Evolutionary conservation across 92 coral and sea anemone species (phyloP).

Genomic region (Blastomussa wellsi): DNA sequence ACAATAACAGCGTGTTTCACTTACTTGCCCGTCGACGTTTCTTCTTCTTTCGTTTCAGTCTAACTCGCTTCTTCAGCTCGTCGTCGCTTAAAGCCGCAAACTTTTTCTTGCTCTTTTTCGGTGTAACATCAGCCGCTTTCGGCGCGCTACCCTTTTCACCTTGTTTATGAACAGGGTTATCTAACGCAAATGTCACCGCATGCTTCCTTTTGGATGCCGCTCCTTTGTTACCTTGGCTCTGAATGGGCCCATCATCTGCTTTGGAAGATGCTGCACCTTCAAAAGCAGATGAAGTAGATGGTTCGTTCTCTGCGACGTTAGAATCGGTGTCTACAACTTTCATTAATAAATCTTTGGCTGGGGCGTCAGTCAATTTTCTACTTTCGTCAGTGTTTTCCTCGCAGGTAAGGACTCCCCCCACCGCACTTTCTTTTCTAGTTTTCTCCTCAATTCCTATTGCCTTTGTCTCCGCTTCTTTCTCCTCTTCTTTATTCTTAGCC

Average conservation of each 20-base stretch:
- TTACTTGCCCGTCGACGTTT: slow-evolving; percentile 75
- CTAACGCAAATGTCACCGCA: slow-evolving; percentile 2
- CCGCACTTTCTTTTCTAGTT: not conserved
- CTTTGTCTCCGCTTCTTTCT: not conserved
- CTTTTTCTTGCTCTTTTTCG: slow-evolving; percentile 36
- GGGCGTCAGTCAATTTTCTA: not conserved
- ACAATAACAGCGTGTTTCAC: not conserved
- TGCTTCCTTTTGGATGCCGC: not conserved
- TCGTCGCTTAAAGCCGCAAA: slow-evolving; percentile 53
- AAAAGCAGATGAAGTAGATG: not conserved
- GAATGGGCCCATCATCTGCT: not conserved
- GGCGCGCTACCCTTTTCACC: not conserved
- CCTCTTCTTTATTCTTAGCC: not conserved
- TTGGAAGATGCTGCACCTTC: not conserved
- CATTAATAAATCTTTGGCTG: not conserved
- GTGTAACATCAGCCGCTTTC: slow-evolving; percentile 1
- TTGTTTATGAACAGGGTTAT: not conserved
- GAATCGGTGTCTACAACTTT: not conserved
- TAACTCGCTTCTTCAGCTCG: slow-evolving; percentile 54
- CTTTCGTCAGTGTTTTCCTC: not conserved
- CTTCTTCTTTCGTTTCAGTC: slow-evolving; percentile 67
- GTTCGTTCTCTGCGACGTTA: not conserved
- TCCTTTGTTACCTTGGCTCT: not conserved
- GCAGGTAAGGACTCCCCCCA: not conserved
- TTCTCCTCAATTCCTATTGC: not conserved